Conservation (phyloP, 2,113 vertebrate genomes). For the Thymallus thymallus region DNA sequence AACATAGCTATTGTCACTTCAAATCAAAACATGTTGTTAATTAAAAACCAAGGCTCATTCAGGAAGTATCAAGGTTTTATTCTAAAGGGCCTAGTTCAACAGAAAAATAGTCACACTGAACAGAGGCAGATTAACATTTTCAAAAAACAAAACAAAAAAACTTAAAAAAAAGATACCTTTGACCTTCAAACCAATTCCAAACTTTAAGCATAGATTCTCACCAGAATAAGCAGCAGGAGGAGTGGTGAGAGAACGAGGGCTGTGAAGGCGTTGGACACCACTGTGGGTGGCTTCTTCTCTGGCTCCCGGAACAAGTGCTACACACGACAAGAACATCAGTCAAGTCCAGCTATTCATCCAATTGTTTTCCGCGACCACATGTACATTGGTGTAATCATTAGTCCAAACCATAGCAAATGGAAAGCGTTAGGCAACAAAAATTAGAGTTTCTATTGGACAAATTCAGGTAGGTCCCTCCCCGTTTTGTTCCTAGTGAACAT, state of each 20-base stretch:
- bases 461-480: no score
- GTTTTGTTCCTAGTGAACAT: no score
- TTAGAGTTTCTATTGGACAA: no score
- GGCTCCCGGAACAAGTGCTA: constrained; percentile 97
- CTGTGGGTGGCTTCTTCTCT: constrained; percentile 93
- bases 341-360: neutral
- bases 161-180: no score
- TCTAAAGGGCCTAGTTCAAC: constrained; percentile 19
- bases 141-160: no score
- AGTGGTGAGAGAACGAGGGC: constrained; percentile 89
- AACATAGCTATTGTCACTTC: constrained; percentile 48
- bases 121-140: neutral
- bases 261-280: constrained; percentile 95
- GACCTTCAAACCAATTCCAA: neutral
- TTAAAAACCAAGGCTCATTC: constrained; percentile 32
- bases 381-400: no score
- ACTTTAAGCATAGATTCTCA: constrained; percentile 61
- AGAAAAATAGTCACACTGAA: neutral
- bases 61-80: constrained; percentile 3
- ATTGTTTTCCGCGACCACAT: no score
- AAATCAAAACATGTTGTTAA: constrained; percentile 23
- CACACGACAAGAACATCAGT: constrained; percentile 13
- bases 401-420: no score
- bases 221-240: constrained; percentile 92
- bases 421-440: no score